A percentile compares a stretch with the other conserved stretches of the same genome.
These are phyloP conservation scores for Scylla paramamosain DNA, from an alignment of 1,140 invertebrate species.

Conservation along the genomic window DNA sequence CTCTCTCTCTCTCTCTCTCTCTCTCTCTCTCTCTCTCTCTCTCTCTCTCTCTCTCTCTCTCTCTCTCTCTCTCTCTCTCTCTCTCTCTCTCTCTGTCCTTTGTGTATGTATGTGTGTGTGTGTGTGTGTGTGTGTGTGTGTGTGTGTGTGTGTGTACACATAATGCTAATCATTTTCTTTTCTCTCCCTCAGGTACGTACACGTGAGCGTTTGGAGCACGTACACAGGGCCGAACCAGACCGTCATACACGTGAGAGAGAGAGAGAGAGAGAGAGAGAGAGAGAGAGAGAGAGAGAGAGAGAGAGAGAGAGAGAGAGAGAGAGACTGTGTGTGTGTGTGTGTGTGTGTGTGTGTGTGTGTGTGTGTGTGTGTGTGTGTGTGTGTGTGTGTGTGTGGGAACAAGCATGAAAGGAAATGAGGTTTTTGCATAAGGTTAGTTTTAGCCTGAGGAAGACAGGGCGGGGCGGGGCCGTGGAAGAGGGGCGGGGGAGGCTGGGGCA, in stretches of 20 bases:
- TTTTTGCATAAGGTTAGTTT: no score
- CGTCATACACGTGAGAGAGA: not conserved
- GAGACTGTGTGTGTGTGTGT: no score
- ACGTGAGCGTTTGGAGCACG: not conserved
- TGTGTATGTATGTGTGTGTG: not conserved
- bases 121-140: not conserved
- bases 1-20: slow-evolving; percentile 21
- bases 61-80: no score
- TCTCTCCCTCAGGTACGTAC: not conserved
- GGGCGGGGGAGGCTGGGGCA: no score
- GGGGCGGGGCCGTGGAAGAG: no score
- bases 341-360: no score
- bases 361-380: no score
- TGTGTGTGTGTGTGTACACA: no score
- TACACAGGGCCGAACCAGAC: not conserved
- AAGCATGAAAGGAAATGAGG: no score
- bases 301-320: no score
- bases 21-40: not conserved
- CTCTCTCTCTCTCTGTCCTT: not conserved
- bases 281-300: not conserved
- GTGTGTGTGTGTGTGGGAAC: no score
- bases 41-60: not conserved
- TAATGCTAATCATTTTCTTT: not conserved
- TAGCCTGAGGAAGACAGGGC: no score
- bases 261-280: slow-evolving; percentile 10